A percentile compares a stretch with the other conserved stretches of the same genome.
Evolutionary conservation across 2,888 invertebrate genomes (phyloP).

Genomic region (Microctonus hyperodae): DNA sequence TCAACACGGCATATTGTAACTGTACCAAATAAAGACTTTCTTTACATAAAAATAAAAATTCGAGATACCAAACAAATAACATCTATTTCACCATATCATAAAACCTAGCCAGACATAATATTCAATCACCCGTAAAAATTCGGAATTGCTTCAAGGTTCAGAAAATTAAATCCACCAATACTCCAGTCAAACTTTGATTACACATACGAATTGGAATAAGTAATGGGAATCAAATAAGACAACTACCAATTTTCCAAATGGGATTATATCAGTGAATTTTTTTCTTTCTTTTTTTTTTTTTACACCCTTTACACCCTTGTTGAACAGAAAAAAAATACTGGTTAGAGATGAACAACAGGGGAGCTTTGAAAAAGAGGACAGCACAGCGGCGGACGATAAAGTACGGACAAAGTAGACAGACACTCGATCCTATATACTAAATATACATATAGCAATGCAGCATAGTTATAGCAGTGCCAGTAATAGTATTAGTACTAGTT

Average conservation of each 20-base stretch:
- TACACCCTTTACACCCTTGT: constrained; percentile 24
- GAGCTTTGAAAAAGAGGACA: background rate
- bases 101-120: background rate
- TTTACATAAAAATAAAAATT: no score
- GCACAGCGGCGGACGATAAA: background rate
- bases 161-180: background rate
- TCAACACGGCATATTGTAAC: background rate
- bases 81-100: no score
- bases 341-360: constrained; percentile 1
- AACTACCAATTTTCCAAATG: background rate
- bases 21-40: background rate
- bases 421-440: background rate
- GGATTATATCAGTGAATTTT: background rate
- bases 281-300: no score
- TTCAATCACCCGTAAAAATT: background rate
- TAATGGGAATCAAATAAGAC: background rate
- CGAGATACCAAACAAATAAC: no score
- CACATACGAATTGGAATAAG: background rate
- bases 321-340: constrained; percentile 24
- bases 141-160: background rate
- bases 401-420: background rate
- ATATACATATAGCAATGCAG: background rate
- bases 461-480: background rate
- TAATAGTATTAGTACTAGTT: background rate
- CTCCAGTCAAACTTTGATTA: background rate